A percentile compares a stretch with the other conserved stretches of the same genome.
Conservation (phyloP, 2,113 vertebrate genomes). For the Burhinus oedicnemus region DNA sequence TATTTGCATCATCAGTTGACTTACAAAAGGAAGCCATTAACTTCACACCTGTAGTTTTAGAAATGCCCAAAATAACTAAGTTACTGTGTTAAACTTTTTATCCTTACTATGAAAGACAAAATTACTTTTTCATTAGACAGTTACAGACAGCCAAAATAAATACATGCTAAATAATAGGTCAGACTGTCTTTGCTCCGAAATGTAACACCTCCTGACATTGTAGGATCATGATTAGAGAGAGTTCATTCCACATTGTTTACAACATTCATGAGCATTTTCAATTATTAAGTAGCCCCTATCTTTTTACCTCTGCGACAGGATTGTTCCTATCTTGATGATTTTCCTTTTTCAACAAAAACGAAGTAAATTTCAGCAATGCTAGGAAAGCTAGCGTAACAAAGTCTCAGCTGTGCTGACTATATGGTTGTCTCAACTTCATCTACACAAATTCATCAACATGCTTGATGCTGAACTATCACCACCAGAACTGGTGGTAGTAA, state of each 20-base stretch:
- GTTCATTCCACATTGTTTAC: conserved; percentile 86
- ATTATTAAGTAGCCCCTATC: conserved; percentile 90
- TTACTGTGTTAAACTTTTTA: neutral
- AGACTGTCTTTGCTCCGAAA: conserved; percentile 83
- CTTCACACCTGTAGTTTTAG: neutral
- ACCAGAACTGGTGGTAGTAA: neutral
- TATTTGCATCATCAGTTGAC: conserved; percentile 42
- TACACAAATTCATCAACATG: neutral
- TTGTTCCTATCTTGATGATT: conserved; percentile 74
- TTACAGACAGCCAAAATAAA: neutral
- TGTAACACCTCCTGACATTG: conserved; percentile 85
- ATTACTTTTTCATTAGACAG: conserved; percentile 2
- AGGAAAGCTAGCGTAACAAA: neutral
- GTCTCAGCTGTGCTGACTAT: neutral
- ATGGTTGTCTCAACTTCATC: neutral
- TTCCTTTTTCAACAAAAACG: conserved; percentile 77
- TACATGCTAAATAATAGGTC: conserved; percentile 84
- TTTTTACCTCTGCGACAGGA: conserved; percentile 81
- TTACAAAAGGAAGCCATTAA: neutral
- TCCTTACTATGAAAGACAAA: neutral
- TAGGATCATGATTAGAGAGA: conserved; percentile 85
- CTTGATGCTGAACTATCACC: neutral
- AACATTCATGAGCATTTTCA: conserved; percentile 89
- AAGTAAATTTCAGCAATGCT: conserved; percentile 47
- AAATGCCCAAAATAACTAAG: neutral